phyloP scores from a whole-genome alignment of 2,888 invertebrate genomes.

The Rhingia campestris region DNA sequence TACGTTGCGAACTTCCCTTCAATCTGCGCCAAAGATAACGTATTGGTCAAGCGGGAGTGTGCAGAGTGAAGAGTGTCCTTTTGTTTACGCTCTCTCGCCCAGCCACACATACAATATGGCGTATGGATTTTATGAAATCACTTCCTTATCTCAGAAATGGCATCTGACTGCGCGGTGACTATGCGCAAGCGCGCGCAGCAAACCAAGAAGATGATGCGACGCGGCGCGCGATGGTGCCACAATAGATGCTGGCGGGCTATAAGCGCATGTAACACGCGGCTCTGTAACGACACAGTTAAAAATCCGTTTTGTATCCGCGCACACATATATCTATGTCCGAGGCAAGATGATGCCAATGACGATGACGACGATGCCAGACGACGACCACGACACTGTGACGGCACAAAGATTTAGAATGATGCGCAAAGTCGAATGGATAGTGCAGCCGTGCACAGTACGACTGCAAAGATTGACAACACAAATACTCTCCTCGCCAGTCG shows the following conservation, averaged over 20 bases:
- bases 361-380: constrained; percentile 58
- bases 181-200: constrained; percentile 10
- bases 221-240: constrained; percentile 65
- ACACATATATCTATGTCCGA: constrained; percentile 38
- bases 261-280: constrained; percentile 46
- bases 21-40: constrained; percentile 69
- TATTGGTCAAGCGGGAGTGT: constrained; percentile 44
- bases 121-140: constrained; percentile 74
- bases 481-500: constrained; percentile 49
- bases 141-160: constrained; percentile 73
- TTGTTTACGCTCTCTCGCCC: constrained; percentile 42
- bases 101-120: constrained; percentile 58
- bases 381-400: constrained; percentile 50
- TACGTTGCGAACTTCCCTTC: constrained; percentile 42
- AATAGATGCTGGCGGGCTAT: constrained; percentile 65
- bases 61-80: constrained; percentile 40
- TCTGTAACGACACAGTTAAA: constrained; percentile 69
- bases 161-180: constrained; percentile 64
- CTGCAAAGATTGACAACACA: constrained; percentile 65
- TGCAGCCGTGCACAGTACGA: constrained; percentile 19
- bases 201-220: constrained; percentile 43
- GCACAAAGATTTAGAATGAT: constrained; percentile 66
- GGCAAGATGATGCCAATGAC: constrained; percentile 32
- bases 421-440: constrained; percentile 21
- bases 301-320: constrained; percentile 53